Conservation (phyloP, 1,140 invertebrate genomes). For the Pygmarrhopalites habei region DNA sequence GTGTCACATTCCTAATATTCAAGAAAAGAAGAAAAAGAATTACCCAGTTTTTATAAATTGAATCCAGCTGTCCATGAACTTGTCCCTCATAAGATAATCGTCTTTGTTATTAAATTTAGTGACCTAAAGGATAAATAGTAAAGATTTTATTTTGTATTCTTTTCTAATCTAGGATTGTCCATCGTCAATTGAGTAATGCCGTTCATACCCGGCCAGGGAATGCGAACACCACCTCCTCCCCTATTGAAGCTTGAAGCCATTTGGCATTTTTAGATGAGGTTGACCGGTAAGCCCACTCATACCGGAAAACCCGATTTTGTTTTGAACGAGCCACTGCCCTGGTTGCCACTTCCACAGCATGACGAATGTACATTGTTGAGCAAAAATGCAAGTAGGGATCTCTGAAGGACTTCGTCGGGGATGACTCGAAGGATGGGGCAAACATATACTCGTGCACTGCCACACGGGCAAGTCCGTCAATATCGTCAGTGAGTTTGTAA, state of each 20-base stretch:
- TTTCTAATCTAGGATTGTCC: too few relatives aligned
- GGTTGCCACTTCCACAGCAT: neutral
- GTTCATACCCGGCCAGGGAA: constrained; percentile 14
- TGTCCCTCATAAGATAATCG: neutral
- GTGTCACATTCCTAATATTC: too few relatives aligned
- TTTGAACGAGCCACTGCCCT: neutral
- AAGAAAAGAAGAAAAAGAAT: neutral
- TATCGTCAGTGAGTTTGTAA: neutral
- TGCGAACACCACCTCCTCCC: constrained; percentile 8
- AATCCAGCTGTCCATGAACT: constrained; percentile 2
- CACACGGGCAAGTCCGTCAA: neutral
- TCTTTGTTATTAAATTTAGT: neutral
- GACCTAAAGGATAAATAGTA: too few relatives aligned
- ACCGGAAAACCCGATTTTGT: constrained; percentile 1
- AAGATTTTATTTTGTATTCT: too few relatives aligned
- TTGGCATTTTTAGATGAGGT: neutral
- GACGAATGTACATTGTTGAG: constrained; percentile 5
- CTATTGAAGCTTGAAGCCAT: neutral
- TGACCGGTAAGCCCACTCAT: constrained; percentile 14
- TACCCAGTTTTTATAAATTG: constrained; percentile 17
- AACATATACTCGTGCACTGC: constrained; percentile 11
- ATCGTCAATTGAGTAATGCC: too few relatives aligned
- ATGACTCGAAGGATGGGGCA: neutral
- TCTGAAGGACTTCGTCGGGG: neutral
- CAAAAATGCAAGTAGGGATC: constrained; percentile 8